A percentile compares a stretch with the other conserved stretches of the same genome.
These are phyloP conservation scores for Noctilio leporinus DNA, from an alignment of 2,113 vertebrate genomes.

Conservation along the genomic window DNA sequence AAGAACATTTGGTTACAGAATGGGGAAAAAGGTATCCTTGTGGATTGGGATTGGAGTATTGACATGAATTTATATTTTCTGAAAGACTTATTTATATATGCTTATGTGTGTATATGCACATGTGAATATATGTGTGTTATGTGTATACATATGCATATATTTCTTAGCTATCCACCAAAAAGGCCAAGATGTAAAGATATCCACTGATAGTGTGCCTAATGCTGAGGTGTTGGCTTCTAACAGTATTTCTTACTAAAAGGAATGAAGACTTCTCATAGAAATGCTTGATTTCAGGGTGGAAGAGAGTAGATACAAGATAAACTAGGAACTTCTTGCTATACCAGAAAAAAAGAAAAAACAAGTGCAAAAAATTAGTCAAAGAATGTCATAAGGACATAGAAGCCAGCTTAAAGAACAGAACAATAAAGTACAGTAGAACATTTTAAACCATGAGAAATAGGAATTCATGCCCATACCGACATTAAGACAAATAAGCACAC, in stretches of 20 bases:
- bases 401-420: neutral
- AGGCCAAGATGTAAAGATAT: neutral
- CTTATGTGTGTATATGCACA: neutral
- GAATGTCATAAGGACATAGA: neutral
- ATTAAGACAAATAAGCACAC: neutral
- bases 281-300: neutral
- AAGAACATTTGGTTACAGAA: neutral
- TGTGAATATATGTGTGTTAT: neutral
- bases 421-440: neutral
- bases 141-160: neutral
- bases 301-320: neutral
- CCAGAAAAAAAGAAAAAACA: neutral
- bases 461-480: neutral
- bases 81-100: neutral
- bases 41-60: neutral
- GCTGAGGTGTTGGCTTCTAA: neutral
- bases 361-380: neutral
- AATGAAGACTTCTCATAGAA: neutral
- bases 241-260: neutral
- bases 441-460: neutral
- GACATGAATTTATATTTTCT: neutral
- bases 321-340: neutral
- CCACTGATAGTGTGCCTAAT: neutral
- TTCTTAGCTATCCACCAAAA: neutral
- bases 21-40: neutral